Conservation (phyloP, 2,797 vertebrate species). For the Harpagifer antarcticus region DNA sequence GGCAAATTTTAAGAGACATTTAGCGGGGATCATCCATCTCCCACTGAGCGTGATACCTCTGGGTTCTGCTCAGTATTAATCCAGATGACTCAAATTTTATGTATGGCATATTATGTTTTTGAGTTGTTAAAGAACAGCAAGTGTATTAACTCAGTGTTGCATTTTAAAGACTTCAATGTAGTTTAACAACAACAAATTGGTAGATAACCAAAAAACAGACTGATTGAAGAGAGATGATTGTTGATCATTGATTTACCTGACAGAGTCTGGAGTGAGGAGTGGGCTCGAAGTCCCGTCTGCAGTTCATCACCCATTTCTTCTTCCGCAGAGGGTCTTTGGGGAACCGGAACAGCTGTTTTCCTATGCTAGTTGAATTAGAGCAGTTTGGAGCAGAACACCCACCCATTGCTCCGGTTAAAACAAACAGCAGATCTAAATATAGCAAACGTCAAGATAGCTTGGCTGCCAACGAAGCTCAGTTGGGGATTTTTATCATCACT, state of each 20-base stretch:
- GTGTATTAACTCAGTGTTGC: no score
- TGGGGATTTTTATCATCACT: constrained; percentile 29
- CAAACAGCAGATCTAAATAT: constrained; percentile 16
- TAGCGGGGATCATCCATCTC: no score
- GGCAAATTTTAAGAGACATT: no score
- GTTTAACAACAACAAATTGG: no score
- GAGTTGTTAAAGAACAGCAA: no score
- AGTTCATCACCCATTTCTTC: constrained; percentile 88
- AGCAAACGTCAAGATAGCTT: constrained; percentile 41
- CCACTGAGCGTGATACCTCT: no score
- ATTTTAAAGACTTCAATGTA: no score
- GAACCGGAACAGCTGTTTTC: constrained; percentile 88
- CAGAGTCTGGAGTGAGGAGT: constrained; percentile 88
- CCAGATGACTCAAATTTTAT: no score
- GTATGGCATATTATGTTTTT: no score
- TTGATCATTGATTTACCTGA: constrained; percentile 67
- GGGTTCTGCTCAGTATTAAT: no score
- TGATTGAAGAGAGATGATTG: no score
- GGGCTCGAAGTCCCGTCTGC: constrained; percentile 85
- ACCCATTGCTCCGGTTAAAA: constrained; percentile 73
- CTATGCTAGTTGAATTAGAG: constrained; percentile 86
- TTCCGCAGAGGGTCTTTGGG: constrained; percentile 85
- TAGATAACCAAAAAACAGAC: no score
- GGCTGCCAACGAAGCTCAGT: constrained; percentile 40
- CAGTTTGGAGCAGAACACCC: constrained; percentile 89